phyloP scores from a whole-genome alignment of 2,113 vertebrate genomes.

The Romanogobio albipinnatus region DNA sequence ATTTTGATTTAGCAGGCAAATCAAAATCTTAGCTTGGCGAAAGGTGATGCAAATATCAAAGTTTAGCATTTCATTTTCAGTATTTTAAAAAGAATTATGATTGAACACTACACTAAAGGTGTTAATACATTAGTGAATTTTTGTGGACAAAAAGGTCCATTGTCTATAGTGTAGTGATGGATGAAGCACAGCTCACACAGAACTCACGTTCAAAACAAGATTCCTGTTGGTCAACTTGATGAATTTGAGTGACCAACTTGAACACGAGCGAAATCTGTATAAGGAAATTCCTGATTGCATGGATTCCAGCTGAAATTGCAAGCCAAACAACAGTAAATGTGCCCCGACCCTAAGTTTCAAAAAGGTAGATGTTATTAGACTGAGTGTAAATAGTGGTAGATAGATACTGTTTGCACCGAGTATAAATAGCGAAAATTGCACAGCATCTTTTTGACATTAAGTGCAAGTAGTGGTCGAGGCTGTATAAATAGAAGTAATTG shows the following conservation, averaged over 20 bases:
- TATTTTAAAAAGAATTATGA: neutral
- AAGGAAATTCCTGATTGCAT: neutral
- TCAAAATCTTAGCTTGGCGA: constrained; percentile 3
- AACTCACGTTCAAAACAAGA: neutral
- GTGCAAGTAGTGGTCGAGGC: neutral
- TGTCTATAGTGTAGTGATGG: neutral
- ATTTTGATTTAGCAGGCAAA: constrained; percentile 14
- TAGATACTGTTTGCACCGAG: neutral
- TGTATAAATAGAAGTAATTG: neutral
- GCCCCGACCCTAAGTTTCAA: neutral
- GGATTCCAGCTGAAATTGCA: neutral
- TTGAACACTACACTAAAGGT: neutral
- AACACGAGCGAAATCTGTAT: neutral
- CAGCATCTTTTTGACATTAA: neutral
- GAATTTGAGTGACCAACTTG: neutral
- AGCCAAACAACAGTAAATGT: neutral
- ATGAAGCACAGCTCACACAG: no score
- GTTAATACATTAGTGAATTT: neutral
- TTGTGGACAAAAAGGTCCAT: neutral
- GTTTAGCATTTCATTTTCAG: neutral
- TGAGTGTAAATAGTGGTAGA: neutral
- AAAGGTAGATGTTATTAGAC: neutral
- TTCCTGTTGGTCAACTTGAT: neutral
- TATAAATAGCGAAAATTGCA: neutral
- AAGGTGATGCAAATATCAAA: constrained; percentile 17